Evolutionary conservation across 2,113 vertebrate species (phyloP).

Genomic region (Ibidorhyncha struthersii): DNA sequence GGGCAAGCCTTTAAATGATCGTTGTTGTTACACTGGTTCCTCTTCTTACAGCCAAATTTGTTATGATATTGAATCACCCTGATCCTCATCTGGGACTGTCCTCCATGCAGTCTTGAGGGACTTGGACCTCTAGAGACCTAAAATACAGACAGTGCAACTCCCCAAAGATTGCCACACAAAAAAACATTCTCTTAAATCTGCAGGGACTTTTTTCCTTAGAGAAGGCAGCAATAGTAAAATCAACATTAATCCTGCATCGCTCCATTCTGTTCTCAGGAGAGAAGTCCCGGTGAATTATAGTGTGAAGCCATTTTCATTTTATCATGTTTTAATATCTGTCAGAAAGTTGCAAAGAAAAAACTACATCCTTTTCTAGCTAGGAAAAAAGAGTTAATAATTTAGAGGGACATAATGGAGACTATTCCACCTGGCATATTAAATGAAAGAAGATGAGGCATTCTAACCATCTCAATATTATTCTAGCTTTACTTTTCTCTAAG

Average conservation of each 20-base stretch:
- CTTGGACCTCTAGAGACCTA: neutral
- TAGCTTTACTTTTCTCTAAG: neutral
- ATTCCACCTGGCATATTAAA: neutral
- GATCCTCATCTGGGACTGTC: neutral
- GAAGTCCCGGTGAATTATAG: neutral
- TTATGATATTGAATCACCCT: neutral
- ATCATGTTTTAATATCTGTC: conserved; percentile 27
- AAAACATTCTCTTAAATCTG: neutral
- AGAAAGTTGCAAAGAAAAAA: neutral
- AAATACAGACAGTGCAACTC: neutral
- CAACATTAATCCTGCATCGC: conserved; percentile 9
- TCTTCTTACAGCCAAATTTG: neutral
- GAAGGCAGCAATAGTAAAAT: conserved; percentile 1
- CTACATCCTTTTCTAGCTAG: neutral
- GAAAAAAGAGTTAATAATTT: conserved; percentile 27
- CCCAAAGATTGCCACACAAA: neutral
- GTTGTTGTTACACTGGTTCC: neutral
- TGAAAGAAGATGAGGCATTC: neutral
- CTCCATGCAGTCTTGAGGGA: neutral
- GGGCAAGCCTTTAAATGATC: neutral
- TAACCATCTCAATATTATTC: neutral
- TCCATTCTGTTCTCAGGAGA: neutral
- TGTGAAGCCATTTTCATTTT: neutral
- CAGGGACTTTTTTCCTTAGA: neutral
- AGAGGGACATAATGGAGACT: neutral